Evolutionary conservation across 2,797 vertebrate genomes (phyloP), one percentile per base, ranked within the genome.

Genomic region (Helarctos malayanus): DNA sequence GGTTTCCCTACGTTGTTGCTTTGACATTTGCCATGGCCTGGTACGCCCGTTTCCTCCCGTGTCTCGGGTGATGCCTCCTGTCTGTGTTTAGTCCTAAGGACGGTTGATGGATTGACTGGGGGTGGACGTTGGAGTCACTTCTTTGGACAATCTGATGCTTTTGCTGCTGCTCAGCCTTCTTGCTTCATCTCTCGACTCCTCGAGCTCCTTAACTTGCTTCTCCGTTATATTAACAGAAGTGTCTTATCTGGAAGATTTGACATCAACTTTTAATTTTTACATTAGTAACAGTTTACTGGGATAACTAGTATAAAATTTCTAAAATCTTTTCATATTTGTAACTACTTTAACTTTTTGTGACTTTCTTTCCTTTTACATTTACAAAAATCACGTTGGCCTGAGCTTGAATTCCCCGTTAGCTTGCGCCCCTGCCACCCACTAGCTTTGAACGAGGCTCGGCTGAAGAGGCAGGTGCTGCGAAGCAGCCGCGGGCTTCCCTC

Each of bases 81-180:
- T 12, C 61, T 18, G 45, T 25, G 16, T 35, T 15, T 15, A 18
- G 32, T 45, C 49, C 15, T 11, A 2, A 5, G 2, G 2, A 2
- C 0, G 11, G 0, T 0, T 0, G 11, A 2, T 6, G 0, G 16
- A 7, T 0, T 35, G 32, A 16, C 1, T 4, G 8, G 47, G 38
- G 21, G 1, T 0, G 3, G 5, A 18, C 4, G 21, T 11, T 15
- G 35, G 47, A 57, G 49, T 5, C 7, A 0, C 10, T 5, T 27
- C 52, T 54, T 4, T 1, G 79, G 16, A 0, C 5, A 0, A 7
- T 38, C 80, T 3, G 57, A 8, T 7, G 41, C 56, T 12, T 4
- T 0, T 0, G 21, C 12, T 1, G 10, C 56, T 29, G 3, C 4
- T 29, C 21, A 38, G 16, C 5, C 41, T 16, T 52, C 21, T 3